Conservation (phyloP, 1,140 invertebrate genomes). For the Bombus confusus region DNA sequence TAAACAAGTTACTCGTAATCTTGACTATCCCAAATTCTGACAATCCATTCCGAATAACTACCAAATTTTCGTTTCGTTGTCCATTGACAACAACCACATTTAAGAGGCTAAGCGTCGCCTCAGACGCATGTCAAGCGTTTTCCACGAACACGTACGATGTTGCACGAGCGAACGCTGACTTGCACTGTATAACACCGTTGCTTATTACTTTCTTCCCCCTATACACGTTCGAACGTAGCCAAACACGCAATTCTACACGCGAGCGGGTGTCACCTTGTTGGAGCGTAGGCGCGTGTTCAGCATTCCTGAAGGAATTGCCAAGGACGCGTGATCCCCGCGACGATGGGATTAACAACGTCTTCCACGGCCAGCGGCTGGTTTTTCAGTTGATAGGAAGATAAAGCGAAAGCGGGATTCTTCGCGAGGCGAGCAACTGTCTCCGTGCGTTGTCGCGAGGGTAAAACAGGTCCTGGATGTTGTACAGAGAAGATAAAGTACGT, state of each 20-base stretch:
- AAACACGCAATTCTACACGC: neutral
- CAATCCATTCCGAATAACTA: neutral
- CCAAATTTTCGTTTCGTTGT: neutral
- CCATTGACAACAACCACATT: neutral
- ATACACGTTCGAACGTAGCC: neutral
- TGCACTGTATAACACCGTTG: conserved; percentile 4
- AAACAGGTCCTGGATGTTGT: neutral
- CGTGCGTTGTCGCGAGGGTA: neutral
- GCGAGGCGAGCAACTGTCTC: neutral
- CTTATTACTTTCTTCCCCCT: conserved; percentile 36
- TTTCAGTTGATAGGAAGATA: conserved; percentile 21
- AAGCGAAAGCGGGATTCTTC: conserved; percentile 20
- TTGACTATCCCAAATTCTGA: too few relatives aligned
- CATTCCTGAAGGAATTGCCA: conserved; percentile 37
- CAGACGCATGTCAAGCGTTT: neutral
- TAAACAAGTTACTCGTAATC: too few relatives aligned
- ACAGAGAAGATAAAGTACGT: neutral
- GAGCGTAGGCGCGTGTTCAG: conserved; percentile 46
- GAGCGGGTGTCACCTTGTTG: conserved; percentile 8
- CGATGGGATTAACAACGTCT: conserved; percentile 40
- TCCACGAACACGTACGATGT: neutral
- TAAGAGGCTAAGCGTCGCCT: neutral
- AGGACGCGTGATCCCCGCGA: conserved; percentile 15
- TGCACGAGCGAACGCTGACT: neutral
- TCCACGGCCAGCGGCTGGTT: neutral